phyloP scores from a whole-genome alignment of 2,888 invertebrate genomes.

The Synanthedon vespiformis region DNA sequence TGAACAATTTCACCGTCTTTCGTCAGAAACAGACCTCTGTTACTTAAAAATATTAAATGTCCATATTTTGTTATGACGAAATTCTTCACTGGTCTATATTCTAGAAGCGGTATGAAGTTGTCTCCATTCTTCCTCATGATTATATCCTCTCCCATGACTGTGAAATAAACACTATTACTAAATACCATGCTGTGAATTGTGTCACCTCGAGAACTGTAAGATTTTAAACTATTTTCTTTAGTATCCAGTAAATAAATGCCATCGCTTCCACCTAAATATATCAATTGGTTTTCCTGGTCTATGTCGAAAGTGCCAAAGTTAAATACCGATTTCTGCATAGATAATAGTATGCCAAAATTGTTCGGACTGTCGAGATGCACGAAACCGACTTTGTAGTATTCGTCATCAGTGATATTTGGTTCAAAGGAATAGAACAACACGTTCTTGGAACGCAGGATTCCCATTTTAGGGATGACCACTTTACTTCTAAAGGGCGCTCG shows the following conservation, averaged over 20 bases:
- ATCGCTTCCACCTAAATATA: constrained; percentile 50
- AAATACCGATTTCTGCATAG: constrained; percentile 18
- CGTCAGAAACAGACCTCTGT: constrained; percentile 36
- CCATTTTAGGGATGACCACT: constrained; percentile 44
- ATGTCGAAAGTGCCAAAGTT: constrained; percentile 54
- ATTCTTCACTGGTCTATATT: constrained; percentile 30
- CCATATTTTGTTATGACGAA: constrained; percentile 46
- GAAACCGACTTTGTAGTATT: constrained; percentile 49
- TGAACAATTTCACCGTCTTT: constrained; percentile 24
- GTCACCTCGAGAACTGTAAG: constrained; percentile 46
- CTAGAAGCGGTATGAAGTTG: constrained; percentile 28
- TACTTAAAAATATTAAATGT: constrained; percentile 34
- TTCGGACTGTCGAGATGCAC: constrained; percentile 30
- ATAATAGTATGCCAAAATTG: constrained; percentile 22
- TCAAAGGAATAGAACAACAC: constrained; percentile 47
- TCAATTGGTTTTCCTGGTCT: constrained; percentile 37
- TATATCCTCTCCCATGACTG: constrained; percentile 27
- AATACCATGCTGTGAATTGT: constrained; percentile 36
- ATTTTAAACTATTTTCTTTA: constrained; percentile 21
- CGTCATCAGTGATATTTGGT: constrained; percentile 38
- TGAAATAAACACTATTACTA: constrained; percentile 42
- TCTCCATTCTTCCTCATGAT: constrained; percentile 42
- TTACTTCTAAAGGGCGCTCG: constrained; percentile 38
- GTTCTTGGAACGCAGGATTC: constrained; percentile 31
- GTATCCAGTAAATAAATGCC: constrained; percentile 40